Base-by-base conservation (phyloP, 2,113 vertebrate genomes). In the Leptobrachium ailaonicum region DNA sequence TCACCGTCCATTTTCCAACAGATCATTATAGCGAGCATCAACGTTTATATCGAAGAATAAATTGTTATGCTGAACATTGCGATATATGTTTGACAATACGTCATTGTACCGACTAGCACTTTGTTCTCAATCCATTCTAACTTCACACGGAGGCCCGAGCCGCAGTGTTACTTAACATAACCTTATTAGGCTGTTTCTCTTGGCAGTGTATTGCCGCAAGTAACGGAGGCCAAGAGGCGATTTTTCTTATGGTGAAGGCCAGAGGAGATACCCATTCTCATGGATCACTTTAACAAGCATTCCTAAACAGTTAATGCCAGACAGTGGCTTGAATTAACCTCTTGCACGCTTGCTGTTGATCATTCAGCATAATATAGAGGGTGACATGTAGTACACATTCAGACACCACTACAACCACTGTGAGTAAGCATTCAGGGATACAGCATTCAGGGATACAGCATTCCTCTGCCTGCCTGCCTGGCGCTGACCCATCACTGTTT, bases 101-200 rank as follows among this genome's bases (percentile, higher is more conserved):
- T 32, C 20, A 32, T 32, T 32, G 20, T 32, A 32, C 20, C 20
- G 20, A 32, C 20, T 32, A 32, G 20, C 20, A 32, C 20, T 32
- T 32, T 32, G 20, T 32, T 32, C 20, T 32, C 20, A 8, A 4
- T 50, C 47, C 47, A 50, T 50, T 50, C 4, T 76, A 40, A 13
- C 74, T 76, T 76, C 62, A 76, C 20, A 66, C 44, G 54, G 75
- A 67, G 53, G 73, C 41, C 20, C 12, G 64, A 56, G 54, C 8
- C 47, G 42, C 73, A 53, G 44, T 32, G 66, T 54, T 76, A 66
- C 44, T 76, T 76, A 45, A 76, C 75, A 76, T 76, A 76, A 47
- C 75, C 75, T 54, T 76, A 67, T 76, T 76, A 66, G 75, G 75
- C 6, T 66, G 63, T 67, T 66, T 54, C 75, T 54, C 40, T 13